Percentiles rank a stretch among this genome's conserved stretches.
phyloP scores from a whole-genome alignment of 2,797 vertebrate species.

The Trachurus trachurus region DNA sequence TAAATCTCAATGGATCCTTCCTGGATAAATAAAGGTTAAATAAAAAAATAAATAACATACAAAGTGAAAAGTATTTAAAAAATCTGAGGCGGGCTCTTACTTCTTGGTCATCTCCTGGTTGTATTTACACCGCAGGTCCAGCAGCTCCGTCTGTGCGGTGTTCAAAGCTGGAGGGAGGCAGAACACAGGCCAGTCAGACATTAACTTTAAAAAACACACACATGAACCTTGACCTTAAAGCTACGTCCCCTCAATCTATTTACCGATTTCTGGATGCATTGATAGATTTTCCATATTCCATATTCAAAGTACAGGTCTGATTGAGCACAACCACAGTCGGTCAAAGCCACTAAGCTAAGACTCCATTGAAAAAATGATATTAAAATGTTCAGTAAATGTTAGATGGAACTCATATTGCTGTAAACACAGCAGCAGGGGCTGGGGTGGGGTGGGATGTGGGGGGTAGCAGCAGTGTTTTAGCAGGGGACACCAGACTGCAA shows the following conservation, averaged over 20 bases:
- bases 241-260: slow-evolving; percentile 20
- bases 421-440: slow-evolving; percentile 25
- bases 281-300: not conserved
- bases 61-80: slow-evolving; percentile 1
- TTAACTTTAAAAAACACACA: slow-evolving; percentile 27
- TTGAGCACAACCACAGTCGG: not conserved
- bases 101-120: slow-evolving; percentile 93
- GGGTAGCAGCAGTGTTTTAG: slow-evolving; percentile 33
- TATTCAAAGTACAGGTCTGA: not conserved
- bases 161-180: slow-evolving; percentile 88
- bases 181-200: slow-evolving; percentile 30
- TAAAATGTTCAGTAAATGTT: not conserved
- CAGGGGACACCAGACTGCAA: slow-evolving; percentile 51
- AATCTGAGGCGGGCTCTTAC: slow-evolving; percentile 84
- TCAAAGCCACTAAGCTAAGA: no score
- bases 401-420: slow-evolving; percentile 7
- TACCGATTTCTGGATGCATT: not conserved
- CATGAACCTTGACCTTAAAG: slow-evolving; percentile 61
- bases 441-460: no score
- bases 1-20: no score
- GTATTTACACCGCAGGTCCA: slow-evolving; percentile 94
- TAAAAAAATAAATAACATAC: no score
- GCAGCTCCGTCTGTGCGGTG: slow-evolving; percentile 93
- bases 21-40: no score
- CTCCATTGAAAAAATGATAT: not conserved